Conservation (phyloP, 2,888 invertebrate species). For the Tanypteryx hageni region DNA sequence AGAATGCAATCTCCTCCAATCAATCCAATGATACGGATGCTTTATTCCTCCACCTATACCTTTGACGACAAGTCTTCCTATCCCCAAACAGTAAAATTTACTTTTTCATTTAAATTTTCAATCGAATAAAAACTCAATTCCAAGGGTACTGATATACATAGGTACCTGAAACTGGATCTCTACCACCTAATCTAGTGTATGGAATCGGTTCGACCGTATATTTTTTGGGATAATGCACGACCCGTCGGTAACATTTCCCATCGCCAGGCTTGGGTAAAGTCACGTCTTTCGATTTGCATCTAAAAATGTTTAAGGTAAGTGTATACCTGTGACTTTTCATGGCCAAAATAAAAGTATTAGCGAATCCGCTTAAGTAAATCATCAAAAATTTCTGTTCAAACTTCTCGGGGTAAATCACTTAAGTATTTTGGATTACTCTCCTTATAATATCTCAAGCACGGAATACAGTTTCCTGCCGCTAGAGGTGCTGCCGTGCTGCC, state of each 20-base stretch:
- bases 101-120: background rate
- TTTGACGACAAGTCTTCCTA: conserved; percentile 85
- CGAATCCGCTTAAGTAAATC: no score
- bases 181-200: conserved; percentile 91
- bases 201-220: conserved; percentile 92
- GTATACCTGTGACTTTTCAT: no score
- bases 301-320: background rate
- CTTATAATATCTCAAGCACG: no score
- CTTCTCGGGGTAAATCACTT: no score
- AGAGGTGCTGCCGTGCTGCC: no score
- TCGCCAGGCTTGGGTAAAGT: conserved; percentile 80
- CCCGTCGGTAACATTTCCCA: conserved; percentile 82
- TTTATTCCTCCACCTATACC: conserved; percentile 95
- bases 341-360: no score
- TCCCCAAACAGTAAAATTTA: background rate
- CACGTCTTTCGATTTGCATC: conserved; percentile 66
- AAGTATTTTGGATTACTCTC: no score
- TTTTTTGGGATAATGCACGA: conserved; percentile 87
- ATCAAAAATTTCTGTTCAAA: no score
- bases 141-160: background rate
- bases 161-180: conserved; percentile 88
- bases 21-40: conserved; percentile 92
- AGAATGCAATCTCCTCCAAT: conserved; percentile 87
- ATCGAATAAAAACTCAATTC: background rate
- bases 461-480: no score